Evolutionary conservation across 2,888 invertebrate species (phyloP).

Genomic region (Ormyrus thymus): DNA sequence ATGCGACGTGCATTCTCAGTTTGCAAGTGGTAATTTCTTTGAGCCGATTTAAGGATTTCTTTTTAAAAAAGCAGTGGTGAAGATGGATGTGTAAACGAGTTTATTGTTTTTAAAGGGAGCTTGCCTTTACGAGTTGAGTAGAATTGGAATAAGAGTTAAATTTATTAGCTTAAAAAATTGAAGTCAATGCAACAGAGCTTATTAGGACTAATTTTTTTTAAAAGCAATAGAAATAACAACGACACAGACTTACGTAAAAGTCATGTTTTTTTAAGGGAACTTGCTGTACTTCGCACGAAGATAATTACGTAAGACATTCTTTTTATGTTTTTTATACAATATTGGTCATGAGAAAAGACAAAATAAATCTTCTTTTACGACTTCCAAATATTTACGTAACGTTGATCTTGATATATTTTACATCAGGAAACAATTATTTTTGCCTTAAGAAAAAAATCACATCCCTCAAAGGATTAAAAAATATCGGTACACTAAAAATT

Average conservation of each 20-base stretch:
- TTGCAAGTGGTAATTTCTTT: no score
- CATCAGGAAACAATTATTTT: neutral
- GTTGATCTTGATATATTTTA: neutral
- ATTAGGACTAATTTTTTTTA: no score
- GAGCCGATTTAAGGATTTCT: no score
- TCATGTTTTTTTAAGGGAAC: conserved; percentile 10
- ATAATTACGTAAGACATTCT: conserved; percentile 32
- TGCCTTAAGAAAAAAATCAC: neutral
- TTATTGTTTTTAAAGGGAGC: no score
- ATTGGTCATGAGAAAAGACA: conserved; percentile 32
- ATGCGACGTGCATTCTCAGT: no score
- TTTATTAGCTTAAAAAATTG: no score
- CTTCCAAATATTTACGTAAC: conserved; percentile 39
- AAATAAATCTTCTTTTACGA: conserved; percentile 26
- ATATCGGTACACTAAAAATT: neutral
- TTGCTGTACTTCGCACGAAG: neutral
- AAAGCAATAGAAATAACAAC: neutral
- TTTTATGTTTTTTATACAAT: conserved; percentile 36
- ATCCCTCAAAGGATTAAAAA: no score
- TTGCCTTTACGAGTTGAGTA: no score
- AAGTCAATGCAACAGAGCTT: no score
- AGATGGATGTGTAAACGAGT: no score
- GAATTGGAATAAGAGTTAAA: no score
- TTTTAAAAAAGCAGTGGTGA: no score
- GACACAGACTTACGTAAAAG: neutral